Evolutionary conservation across 92 coral and sea anemone genomes (phyloP), one percentile per base, ranked within the genome.

Genomic region (Meandrina meandrites): DNA sequence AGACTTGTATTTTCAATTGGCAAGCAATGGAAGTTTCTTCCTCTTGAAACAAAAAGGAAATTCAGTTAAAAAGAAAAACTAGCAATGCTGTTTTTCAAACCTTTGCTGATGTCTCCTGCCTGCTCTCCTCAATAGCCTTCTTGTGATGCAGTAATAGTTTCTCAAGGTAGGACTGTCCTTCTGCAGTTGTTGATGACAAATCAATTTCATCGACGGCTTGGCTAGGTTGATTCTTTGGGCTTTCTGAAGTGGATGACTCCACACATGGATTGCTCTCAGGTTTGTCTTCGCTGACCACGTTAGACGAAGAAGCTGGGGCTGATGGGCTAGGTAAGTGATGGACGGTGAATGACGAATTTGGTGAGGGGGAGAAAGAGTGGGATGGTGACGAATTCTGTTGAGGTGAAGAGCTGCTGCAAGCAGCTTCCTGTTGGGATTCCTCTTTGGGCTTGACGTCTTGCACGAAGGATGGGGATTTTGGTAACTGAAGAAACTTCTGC

Each of bases 401-500:
- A 27, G 88, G 22, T 31, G 88, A 78, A 9, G 88, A 78, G 22
- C 76, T 77, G 67, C 82, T 76, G 12, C 51, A 36, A 3, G 51
- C n/a, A 9, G 50, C 51, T 40, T 73, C 78, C 78, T 34, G 78
- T 24, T 73, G 36, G 19, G 88, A 54, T 78, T 85, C 82, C 74
- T 30, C 79, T 37, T 86, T 62, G 74, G 54, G 32, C 50, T 77
- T 81, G 10, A 45, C 51, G 42, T 60, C 79, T 79, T 70, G 79
- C 2, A 68, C 2, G 56, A 42, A 37, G 9, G 89, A 66, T 37
- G 83, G 42, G 8, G 89, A 86, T 51, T 77, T 80, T 36, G 84
- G 89, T 14, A 86, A 79, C 34, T 86, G 89, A 37, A 86, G 79
- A 57, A 86, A 79, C 73, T 86, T 86, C 73, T 79, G 67, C 12